These are phyloP conservation scores for Centropyge bicolor DNA, from an alignment of 2,797 vertebrate genomes.

Conservation along the genomic window DNA sequence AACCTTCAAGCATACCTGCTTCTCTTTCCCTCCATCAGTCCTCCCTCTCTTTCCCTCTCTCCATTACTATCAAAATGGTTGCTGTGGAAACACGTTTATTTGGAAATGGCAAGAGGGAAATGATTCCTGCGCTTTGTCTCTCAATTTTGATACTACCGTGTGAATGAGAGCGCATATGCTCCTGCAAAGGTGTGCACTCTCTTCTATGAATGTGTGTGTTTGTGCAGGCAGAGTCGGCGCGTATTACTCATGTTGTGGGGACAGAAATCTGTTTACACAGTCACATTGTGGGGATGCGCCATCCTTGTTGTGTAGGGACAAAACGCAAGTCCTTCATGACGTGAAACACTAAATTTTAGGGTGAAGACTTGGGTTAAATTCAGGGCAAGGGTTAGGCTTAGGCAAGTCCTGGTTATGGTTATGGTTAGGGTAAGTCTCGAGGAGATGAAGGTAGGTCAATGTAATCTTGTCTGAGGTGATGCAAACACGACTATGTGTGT, in stretches of 20 bases:
- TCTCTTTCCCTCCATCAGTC: slow-evolving; percentile 27
- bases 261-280: too few species aligned
- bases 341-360: too few species aligned
- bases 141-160: slow-evolving; percentile 22
- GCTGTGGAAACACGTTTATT: slow-evolving; percentile 81
- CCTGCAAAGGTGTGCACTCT: slow-evolving; percentile 38
- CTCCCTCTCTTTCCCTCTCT: slow-evolving; percentile 12
- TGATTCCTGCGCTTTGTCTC: slow-evolving; percentile 44
- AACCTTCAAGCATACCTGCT: slow-evolving; percentile 27
- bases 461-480: too few species aligned
- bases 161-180: slow-evolving; percentile 1
- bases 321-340: too few species aligned
- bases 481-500: not conserved
- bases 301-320: too few species aligned
- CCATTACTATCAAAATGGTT: slow-evolving; percentile 72
- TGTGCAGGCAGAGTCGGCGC: not conserved
- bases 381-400: too few species aligned
- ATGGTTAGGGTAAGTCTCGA: too few species aligned
- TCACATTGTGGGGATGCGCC: too few species aligned
- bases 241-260: not conserved
- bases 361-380: too few species aligned
- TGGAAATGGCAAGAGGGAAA: slow-evolving; percentile 66
- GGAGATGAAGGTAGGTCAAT: too few species aligned
- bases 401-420: too few species aligned
- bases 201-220: slow-evolving; percentile 29